Evolutionary conservation across 2,797 vertebrate species (phyloP).

Genomic region (Triplophysa yarkandensis): DNA sequence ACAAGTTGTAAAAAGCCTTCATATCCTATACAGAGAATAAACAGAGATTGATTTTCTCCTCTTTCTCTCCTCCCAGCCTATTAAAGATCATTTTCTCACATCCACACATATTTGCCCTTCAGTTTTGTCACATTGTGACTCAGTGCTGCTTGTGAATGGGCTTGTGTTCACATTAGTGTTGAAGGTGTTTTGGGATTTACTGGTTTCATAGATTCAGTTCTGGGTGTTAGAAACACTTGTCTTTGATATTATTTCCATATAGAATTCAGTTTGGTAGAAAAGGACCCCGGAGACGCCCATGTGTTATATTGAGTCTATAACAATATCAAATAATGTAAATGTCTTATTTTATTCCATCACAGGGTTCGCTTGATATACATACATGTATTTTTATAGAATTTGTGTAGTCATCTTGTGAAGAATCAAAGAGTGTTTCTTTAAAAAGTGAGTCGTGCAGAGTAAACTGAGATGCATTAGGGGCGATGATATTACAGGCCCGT

Average conservation of each 20-base stretch:
- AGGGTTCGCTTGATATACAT: too few relatives aligned
- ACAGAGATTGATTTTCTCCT: constrained; percentile 60
- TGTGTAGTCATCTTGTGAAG: too few relatives aligned
- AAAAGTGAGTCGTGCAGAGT: neutral
- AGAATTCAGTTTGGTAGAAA: too few relatives aligned
- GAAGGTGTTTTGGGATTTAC: neutral
- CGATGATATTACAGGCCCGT: constrained; percentile 17
- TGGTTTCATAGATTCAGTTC: too few relatives aligned
- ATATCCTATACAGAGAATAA: constrained; percentile 57
- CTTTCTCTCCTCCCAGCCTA: constrained; percentile 35
- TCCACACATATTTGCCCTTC: constrained; percentile 5
- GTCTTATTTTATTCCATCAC: too few relatives aligned
- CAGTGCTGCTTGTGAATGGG: neutral
- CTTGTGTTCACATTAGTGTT: neutral
- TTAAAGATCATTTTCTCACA: constrained; percentile 59
- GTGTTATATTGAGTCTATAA: neutral
- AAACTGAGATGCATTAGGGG: constrained; percentile 1
- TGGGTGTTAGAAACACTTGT: too few relatives aligned
- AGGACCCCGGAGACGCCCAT: too few relatives aligned
- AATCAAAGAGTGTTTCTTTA: constrained; percentile 9
- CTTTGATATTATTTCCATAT: too few relatives aligned
- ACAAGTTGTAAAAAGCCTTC: constrained; percentile 46
- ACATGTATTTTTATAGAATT: too few relatives aligned
- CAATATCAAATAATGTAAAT: neutral
- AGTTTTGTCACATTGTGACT: neutral